These are phyloP conservation scores for Branchinecta lynchi DNA, from an alignment of 1,140 invertebrate genomes.

Conservation along the genomic window DNA sequence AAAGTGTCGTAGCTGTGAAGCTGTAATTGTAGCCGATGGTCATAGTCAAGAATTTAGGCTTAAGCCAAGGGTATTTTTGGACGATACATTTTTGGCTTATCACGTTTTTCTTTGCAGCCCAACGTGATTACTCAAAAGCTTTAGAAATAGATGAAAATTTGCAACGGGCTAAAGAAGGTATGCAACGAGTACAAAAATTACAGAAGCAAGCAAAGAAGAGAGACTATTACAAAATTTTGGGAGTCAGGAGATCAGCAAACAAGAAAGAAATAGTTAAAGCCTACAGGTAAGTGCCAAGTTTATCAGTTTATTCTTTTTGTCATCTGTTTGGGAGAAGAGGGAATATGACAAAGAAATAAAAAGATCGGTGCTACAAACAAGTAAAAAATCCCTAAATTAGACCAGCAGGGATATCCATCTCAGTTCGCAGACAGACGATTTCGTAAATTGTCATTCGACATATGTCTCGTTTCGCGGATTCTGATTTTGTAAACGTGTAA, in stretches of 20 bases:
- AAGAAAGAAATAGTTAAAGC: slow-evolving; percentile 93
- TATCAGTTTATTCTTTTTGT: too few relatives aligned
- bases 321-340: too few relatives aligned
- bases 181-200: slow-evolving; percentile 75
- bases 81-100: slow-evolving; percentile 9
- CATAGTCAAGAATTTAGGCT: not conserved
- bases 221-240: slow-evolving; percentile 97
- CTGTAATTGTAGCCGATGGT: not conserved
- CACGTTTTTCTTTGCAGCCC: slow-evolving; percentile 20
- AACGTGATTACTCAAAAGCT: slow-evolving; percentile 35
- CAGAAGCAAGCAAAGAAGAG: slow-evolving; percentile 82
- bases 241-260: slow-evolving; percentile 62
- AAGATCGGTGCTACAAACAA: too few relatives aligned
- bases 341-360: too few relatives aligned
- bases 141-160: slow-evolving; percentile 64
- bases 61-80: not conserved
- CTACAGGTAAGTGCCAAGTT: slow-evolving; percentile 44
- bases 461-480: too few relatives aligned
- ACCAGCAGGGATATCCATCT: too few relatives aligned
- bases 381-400: too few relatives aligned
- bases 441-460: too few relatives aligned
- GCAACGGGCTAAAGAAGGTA: slow-evolving; percentile 70
- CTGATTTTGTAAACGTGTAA: too few relatives aligned
- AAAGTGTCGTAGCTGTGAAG: too few relatives aligned
- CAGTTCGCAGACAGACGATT: too few relatives aligned